phyloP scores from a whole-genome alignment of 2,113 vertebrate genomes.

The Oophaga pumilio region DNA sequence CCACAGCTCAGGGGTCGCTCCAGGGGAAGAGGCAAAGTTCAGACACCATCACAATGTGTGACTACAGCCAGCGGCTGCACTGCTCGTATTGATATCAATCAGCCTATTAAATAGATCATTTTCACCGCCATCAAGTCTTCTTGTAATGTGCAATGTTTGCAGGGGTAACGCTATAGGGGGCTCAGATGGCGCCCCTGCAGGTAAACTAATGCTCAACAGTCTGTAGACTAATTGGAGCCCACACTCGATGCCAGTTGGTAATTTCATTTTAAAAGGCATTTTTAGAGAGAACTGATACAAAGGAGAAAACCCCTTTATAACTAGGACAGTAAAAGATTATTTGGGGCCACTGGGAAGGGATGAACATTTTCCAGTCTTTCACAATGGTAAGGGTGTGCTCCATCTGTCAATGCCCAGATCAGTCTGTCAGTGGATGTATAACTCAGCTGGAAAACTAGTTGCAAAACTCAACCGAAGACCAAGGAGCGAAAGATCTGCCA shows the following conservation, averaged over 20 bases:
- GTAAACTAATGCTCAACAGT: not conserved
- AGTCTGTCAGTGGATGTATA: constrained; percentile 48
- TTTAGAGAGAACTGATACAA: not conserved
- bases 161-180: too few species aligned
- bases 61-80: not conserved
- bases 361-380: constrained; percentile 26
- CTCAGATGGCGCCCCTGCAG: not conserved
- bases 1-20: not conserved
- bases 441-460: constrained; percentile 21
- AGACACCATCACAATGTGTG: not conserved
- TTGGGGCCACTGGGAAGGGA: not conserved
- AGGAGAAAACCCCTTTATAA: not conserved
- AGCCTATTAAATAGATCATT: not conserved
- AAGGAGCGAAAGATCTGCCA: constrained; percentile 63
- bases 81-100: not conserved
- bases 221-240: not conserved
- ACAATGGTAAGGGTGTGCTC: constrained; percentile 22
- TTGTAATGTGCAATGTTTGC: not conserved
- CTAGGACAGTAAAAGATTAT: not conserved
- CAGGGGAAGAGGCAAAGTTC: not conserved
- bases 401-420: constrained; percentile 60
- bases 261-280: not conserved
- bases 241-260: not conserved
- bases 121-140: not conserved
- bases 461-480: constrained; percentile 63